Base-by-base conservation (phyloP, 2,888 invertebrate species). In the Dynastes tityus region DNA sequence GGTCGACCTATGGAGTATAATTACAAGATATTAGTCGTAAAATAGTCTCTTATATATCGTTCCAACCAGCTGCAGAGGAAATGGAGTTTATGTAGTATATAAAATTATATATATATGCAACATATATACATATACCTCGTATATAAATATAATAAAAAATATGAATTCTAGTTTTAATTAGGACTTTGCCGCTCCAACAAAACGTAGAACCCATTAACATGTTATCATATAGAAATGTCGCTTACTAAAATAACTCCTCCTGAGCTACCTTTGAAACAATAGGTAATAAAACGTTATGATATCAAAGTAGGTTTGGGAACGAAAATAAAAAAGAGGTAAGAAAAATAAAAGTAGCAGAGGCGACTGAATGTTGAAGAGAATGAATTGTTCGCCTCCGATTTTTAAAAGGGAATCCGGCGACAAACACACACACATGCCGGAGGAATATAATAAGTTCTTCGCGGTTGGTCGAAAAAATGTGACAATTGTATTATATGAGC, bases 231-330 rank as follows among this genome's bases (percentile, higher is more conserved):
- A 83, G 82, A 83, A 84, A 84, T 82, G 83, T 81, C 81, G 80
- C 80, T 82, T 81, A 82, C 84, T 83, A 83, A 85, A 85, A 85
- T 85, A 83, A 83, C 79, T 78, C 81, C 70, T 84, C 80, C 82
- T 79, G 80, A 11, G 45, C 45, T 45, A 45, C 45, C 45, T 45
- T 82, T 82, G 80, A 83, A 87, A 88, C 87, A 88, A 87, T 88
- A 83, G 87, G 84, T 81, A 84, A 87, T 88, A 87, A 88, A 87
- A 87, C 85, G 85, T 86, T 87, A 87, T 84, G 86, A 86, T 87
- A 86, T 85, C 85, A 85, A 85, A 85, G 67, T 61, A n/a, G 22
- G 16, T 58, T 58, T 22, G 55, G 55, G 55, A 58, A 58, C 55
- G 55, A 58, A 45, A 58, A 58, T 16, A 16, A 58, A 58, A 58